Conservation (phyloP, 2,797 vertebrate species). For the Babyrousa celebensis region DNA sequence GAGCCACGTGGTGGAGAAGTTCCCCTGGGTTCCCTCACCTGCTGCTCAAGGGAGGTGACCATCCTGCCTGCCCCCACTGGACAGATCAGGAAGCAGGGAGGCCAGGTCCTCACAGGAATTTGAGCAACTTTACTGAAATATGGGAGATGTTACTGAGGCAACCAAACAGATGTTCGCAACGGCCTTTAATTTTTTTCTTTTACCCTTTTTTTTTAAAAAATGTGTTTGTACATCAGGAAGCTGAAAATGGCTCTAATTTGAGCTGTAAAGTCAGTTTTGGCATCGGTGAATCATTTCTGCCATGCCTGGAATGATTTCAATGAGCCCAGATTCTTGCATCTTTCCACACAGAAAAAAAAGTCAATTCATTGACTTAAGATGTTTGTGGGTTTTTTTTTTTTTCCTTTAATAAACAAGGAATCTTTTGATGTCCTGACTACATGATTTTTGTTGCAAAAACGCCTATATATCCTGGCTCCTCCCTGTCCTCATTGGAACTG, state of each 20-base stretch:
- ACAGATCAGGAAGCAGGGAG: background rate
- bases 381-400: background rate
- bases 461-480: background rate
- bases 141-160: too few species aligned
- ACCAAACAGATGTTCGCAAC: background rate
- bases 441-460: background rate
- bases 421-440: background rate
- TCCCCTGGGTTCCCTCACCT: too few species aligned
- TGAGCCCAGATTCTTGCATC: background rate
- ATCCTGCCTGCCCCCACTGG: fast-evolving
- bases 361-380: background rate
- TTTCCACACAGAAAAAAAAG: background rate
- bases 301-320: background rate
- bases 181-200: background rate
- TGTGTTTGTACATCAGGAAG: background rate
- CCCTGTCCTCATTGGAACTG: background rate
- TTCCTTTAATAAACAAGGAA: background rate
- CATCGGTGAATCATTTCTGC: background rate
- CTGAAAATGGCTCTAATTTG: background rate
- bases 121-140: background rate
- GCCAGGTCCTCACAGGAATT: fast-evolving
- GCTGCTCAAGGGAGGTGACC: background rate
- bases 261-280: background rate
- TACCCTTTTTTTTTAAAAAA: background rate
- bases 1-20: too few species aligned